These are phyloP conservation scores for Diloba caeruleocephala DNA, from an alignment of 2,888 invertebrate species.

Conservation along the genomic window DNA sequence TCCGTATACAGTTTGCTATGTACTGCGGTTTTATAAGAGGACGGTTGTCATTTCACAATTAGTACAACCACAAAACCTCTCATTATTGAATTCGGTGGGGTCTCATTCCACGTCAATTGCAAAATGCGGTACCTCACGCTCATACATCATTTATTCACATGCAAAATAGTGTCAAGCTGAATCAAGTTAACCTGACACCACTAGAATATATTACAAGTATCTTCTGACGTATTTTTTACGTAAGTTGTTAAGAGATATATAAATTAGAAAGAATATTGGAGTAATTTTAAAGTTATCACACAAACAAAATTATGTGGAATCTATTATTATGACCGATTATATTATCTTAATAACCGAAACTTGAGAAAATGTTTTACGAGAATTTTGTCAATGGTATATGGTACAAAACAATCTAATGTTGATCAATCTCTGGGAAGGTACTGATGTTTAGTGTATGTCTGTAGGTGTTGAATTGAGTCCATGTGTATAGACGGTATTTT, in stretches of 20 bases:
- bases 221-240: slow-evolving; percentile 15
- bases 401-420: slow-evolving; percentile 1
- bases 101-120: slow-evolving; percentile 44
- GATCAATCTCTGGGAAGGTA: slow-evolving; percentile 31
- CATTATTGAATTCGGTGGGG: slow-evolving; percentile 56
- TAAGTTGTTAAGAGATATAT: too few species aligned
- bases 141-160: slow-evolving; percentile 54
- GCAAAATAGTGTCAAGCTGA: slow-evolving; percentile 57
- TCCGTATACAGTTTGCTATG: slow-evolving; percentile 13
- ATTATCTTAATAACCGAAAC: too few species aligned
- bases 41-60: slow-evolving; percentile 35
- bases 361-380: too few species aligned
- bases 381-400: slow-evolving; percentile 25
- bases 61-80: slow-evolving; percentile 43
- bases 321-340: too few species aligned
- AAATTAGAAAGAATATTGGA: too few species aligned
- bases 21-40: slow-evolving; percentile 18
- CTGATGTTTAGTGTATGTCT: slow-evolving; percentile 22
- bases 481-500: slow-evolving; percentile 23
- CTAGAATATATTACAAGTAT: slow-evolving; percentile 49
- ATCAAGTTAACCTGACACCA: slow-evolving; percentile 54
- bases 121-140: slow-evolving; percentile 40
- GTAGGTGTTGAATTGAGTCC: slow-evolving; percentile 32
- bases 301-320: too few species aligned
- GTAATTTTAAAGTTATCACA: too few species aligned